Base-by-base conservation (phyloP, 2,113 vertebrate genomes). In the Podilymbus podiceps region DNA sequence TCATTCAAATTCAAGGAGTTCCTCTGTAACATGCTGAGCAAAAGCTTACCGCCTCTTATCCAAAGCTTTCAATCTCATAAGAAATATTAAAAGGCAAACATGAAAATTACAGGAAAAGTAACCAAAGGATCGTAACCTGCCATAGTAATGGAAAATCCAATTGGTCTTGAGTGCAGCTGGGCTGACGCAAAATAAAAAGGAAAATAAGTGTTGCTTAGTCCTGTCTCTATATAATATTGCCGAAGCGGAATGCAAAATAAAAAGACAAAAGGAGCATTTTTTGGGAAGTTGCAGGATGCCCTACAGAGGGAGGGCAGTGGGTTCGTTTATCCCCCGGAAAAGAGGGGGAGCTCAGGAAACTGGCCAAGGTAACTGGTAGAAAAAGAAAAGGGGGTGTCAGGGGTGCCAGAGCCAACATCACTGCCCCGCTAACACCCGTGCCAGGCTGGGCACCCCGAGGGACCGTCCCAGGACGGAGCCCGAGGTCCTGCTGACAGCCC, bases 1-100 rank as follows among this genome's bases (percentile, higher is more conserved):
- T 95, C 93, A 94, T 97, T 94, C 87, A 72, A 15, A 95, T 94
- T 95, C 90, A 66, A 72, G 78, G 31, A 59, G 68, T 8, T 86
- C 66, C 60, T 86, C 85, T 33, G 28, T 52, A 75, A 53, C 40
- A 85, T 1, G 46, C 81, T 78, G 89, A 96, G 95, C 55, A 20
- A 21, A 69, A 93, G 81, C 91, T 89, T 82, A 50, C 85, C 33
- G 46, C 85, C 50, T 95, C 91, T 93, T 62, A 74, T 38, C 79
- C 71, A 4, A 8, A 73, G 91, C 88, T 92, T 90, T 93, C 96
- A 81, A 71, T 92, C 86, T 97, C 91, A 0, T 83, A 80, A 95
- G 94, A 89, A 95, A 92, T 86, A 95, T 77, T 93, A 85, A 96
- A 95, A 94, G 44, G 76, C 91, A 95, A 96, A 95, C 63, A 72